Conservation (phyloP, 2,888 invertebrate genomes). For the Leptinotarsa rubiginosa region DNA sequence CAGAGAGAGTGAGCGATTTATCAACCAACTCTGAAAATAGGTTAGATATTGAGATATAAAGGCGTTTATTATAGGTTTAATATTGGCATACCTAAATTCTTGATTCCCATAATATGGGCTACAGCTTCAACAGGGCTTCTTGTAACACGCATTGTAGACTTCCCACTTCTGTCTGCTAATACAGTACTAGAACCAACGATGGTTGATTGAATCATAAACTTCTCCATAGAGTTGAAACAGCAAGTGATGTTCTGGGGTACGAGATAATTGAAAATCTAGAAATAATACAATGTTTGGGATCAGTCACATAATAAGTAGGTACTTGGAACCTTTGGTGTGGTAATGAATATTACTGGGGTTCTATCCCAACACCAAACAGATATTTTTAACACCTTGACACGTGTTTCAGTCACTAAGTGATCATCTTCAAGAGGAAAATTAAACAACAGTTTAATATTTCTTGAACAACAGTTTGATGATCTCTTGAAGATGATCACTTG, state of each 20-base stretch:
- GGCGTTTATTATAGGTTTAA: neutral
- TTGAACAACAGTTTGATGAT: too few species aligned
- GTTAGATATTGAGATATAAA: constrained; percentile 32
- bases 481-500: too few species aligned
- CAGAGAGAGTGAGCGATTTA: constrained; percentile 43
- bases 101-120: constrained; percentile 51
- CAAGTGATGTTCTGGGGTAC: constrained; percentile 46
- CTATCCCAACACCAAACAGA: too few species aligned
- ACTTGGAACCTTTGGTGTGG: too few species aligned
- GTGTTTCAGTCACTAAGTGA: too few species aligned
- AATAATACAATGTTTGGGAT: neutral
- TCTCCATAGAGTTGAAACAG: constrained; percentile 46
- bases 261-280: constrained; percentile 35
- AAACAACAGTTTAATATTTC: too few species aligned
- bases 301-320: too few species aligned
- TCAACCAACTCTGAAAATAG: constrained; percentile 38
- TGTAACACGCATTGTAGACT: neutral
- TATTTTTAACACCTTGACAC: too few species aligned
- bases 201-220: constrained; percentile 45
- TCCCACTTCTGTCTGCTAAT: constrained; percentile 27
- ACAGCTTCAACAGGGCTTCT: constrained; percentile 46
- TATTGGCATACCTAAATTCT: constrained; percentile 44
- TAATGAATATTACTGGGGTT: too few species aligned
- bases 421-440: too few species aligned
- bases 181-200: constrained; percentile 47